Base-by-base conservation (phyloP, 2,113 vertebrate genomes). In the Edolisoma coerulescens region DNA sequence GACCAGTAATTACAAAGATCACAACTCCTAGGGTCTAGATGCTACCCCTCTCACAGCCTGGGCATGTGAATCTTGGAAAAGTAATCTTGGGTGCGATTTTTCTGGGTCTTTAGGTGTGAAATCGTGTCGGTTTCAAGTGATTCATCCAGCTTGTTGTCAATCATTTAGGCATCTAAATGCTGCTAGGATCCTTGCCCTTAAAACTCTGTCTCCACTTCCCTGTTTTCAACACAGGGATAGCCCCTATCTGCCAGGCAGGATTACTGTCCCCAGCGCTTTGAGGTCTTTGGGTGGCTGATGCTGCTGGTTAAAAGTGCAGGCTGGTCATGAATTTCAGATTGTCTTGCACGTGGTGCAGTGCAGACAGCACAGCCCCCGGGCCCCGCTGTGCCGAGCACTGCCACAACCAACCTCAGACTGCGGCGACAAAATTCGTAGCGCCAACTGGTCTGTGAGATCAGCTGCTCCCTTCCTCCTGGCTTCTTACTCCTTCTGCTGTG, bases 241-340 rank as follows among this genome's bases (percentile, higher is more conserved):
- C 6, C 50, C 26, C 52, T 61, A 30, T 19, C 35, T 87, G 65
- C 79, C 37, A 49, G 84, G 82, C 69, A 82, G 61, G 65, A 76
- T 93, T 79, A 41, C 18, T 39, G 50, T 35, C 65, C 19, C 10
- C 56, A 75, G 54, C 0, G 7, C 92, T 67, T 30, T 30, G 59
- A 35, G 75, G 68, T 81, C 94, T 57, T 70, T 41, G 86, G 23
- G 86, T 65, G 68, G 71, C 73, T 80, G 75, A 41, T 1, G 26
- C 79, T 59, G 83, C 76, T 5, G 5, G 33, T 59, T 64, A 70
- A 88, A 97, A 98, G 93, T 97, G 96, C 92, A 95, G 93, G 92
- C 94, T 96, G 45, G 53, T 95, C 84, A 93, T 5, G 95, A 87
- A 92, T 91, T 54, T n/a, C 96, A 97, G 97, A 95, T 97, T 96